These are phyloP conservation scores for Drosophila trichaetosa DNA, from an alignment of 2,888 invertebrate genomes.

Conservation along the genomic window DNA sequence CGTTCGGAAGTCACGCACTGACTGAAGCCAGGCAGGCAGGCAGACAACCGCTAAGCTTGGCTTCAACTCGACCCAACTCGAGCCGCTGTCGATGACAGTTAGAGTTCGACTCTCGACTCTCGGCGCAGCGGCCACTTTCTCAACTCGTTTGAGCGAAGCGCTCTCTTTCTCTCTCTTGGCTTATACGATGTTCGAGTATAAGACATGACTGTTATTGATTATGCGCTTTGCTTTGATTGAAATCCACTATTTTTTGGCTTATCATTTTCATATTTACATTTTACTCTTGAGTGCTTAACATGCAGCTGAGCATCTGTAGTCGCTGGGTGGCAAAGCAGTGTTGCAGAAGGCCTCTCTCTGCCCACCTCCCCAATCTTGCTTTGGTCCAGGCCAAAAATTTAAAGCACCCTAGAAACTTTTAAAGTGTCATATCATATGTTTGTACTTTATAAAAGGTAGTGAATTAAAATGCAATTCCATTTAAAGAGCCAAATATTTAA, in stretches of 20 bases:
- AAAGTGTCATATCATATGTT: neutral
- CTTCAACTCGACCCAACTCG: conserved; percentile 31
- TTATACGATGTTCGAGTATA: conserved; percentile 17
- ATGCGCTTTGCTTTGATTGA: neutral
- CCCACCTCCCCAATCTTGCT: neutral
- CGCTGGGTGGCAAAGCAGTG: conserved; percentile 60
- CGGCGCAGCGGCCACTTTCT: conserved; percentile 36
- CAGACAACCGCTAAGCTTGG: conserved; percentile 46
- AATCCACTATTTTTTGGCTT: neutral
- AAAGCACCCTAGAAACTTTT: conserved; percentile 2
- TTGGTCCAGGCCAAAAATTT: neutral
- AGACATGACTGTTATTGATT: conserved; percentile 12
- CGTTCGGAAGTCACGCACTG: conserved; percentile 65
- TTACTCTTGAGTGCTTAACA: conserved; percentile 15
- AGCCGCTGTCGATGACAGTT: conserved; percentile 37
- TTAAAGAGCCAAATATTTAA: neutral
- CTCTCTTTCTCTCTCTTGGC: conserved; percentile 26
- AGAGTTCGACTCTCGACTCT: conserved; percentile 24
- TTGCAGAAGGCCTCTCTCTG: conserved; percentile 49
- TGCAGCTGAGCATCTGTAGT: conserved; percentile 53
- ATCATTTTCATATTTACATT: conserved; percentile 13
- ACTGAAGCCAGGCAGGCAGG: conserved; percentile 48
- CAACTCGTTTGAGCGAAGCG: conserved; percentile 28
- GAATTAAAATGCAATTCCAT: neutral
- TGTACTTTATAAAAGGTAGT: neutral